Evolutionary conservation across 92 coral and sea anemone species (phyloP).

Genomic region (Micromussa lordhowensis): DNA sequence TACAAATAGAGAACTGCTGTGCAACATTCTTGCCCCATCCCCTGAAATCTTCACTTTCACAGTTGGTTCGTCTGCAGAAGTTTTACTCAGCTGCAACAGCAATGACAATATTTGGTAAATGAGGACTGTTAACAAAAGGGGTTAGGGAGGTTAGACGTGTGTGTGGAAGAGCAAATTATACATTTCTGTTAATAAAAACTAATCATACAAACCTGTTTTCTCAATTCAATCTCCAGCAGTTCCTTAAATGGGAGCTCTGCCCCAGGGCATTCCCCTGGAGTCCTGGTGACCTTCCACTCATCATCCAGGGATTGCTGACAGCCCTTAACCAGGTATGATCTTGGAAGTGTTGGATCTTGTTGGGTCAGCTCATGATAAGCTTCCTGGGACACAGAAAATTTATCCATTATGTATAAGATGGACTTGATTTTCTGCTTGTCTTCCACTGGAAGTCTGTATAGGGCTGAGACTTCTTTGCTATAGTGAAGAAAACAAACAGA

Average conservation of each 20-base stretch:
- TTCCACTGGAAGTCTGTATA: not conserved
- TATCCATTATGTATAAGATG: not conserved
- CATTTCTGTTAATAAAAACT: no score
- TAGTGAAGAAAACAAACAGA: no score
- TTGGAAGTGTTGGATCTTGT: conserved; percentile 32
- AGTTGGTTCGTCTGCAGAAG: not conserved
- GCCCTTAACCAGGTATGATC: conserved; percentile 34
- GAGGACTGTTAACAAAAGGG: no score
- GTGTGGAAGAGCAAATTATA: no score
- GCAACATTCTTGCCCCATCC: conserved; percentile 13
- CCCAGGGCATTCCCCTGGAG: conserved; percentile 36
- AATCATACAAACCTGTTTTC: conserved; percentile 36
- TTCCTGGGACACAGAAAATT: conserved; percentile 12
- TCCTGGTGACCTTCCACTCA: conserved; percentile 39
- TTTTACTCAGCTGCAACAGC: not conserved
- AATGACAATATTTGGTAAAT: no score
- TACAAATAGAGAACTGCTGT: not conserved
- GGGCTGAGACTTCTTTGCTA: no score
- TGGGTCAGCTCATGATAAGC: conserved; percentile 43
- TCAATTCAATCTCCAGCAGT: conserved; percentile 31
- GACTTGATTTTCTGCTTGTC: not conserved
- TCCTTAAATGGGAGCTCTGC: conserved; percentile 49
- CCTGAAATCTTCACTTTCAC: not conserved
- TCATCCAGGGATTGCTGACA: conserved; percentile 33
- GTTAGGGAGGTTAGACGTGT: no score